Percentiles rank a stretch among this genome's conserved stretches.
Evolutionary conservation across 2,888 invertebrate species (phyloP).

Genomic region (Alcis repandata): DNA sequence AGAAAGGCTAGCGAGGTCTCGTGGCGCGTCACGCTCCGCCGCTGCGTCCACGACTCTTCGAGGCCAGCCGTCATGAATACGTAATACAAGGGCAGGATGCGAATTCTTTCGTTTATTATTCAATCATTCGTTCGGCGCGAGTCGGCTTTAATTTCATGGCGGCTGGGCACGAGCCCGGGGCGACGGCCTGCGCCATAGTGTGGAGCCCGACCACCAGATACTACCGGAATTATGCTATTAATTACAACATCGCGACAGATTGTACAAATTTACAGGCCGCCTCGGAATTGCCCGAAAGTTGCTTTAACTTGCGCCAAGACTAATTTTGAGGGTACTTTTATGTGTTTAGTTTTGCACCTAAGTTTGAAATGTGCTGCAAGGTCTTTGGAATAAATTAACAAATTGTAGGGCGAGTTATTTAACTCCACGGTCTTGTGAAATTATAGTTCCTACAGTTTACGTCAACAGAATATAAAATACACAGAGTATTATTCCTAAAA

Average conservation of each 20-base stretch:
- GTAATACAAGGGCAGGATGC: slow-evolving; percentile 85
- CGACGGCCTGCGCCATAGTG: slow-evolving; percentile 64
- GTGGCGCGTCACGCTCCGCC: slow-evolving; percentile 55
- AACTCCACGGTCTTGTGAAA: not conserved
- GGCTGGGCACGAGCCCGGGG: slow-evolving; percentile 82
- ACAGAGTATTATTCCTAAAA: not conserved
- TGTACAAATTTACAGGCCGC: slow-evolving; percentile 61
- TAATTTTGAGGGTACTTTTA: slow-evolving; percentile 54
- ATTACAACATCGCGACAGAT: slow-evolving; percentile 65
- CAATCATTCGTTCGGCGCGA: slow-evolving; percentile 86
- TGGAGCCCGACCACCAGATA: slow-evolving; percentile 66
- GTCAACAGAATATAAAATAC: not conserved
- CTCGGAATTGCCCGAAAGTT: slow-evolving; percentile 53
- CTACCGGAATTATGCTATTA: slow-evolving; percentile 65
- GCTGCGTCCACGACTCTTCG: slow-evolving; percentile 58
- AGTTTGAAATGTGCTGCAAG: slow-evolving; percentile 43
- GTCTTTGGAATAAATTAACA: slow-evolving; percentile 42
- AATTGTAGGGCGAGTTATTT: slow-evolving; percentile 23
- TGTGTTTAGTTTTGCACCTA: slow-evolving; percentile 50
- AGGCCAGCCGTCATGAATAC: slow-evolving; percentile 84
- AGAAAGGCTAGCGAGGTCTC: slow-evolving; percentile 49
- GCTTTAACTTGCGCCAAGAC: slow-evolving; percentile 54
- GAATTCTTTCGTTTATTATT: slow-evolving; percentile 87
- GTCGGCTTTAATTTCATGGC: slow-evolving; percentile 87
- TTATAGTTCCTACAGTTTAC: slow-evolving; percentile 12